phyloP scores from a whole-genome alignment of 2,888 invertebrate species.

The Drosophila atripex region DNA sequence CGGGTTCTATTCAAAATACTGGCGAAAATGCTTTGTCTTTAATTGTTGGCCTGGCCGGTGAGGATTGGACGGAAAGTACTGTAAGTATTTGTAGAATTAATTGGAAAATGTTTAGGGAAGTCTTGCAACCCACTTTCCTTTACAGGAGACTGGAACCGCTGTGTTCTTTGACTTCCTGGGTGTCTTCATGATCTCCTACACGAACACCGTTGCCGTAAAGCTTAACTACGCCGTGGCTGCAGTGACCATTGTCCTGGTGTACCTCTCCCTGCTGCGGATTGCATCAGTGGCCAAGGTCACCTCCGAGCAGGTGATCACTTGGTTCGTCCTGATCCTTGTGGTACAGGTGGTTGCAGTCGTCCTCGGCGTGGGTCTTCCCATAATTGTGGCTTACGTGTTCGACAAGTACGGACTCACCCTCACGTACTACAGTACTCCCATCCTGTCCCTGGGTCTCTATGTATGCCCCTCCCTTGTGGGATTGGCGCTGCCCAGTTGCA shows the following conservation, averaged over 20 bases:
- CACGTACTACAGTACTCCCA: constrained; percentile 86
- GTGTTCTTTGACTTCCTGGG: constrained; percentile 91
- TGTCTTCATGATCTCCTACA: constrained; percentile 87
- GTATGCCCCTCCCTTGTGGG: constrained; percentile 80
- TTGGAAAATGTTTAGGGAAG: not conserved
- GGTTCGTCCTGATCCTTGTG: constrained; percentile 42
- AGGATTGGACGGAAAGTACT: constrained; percentile 71
- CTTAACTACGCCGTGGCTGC: constrained; percentile 81
- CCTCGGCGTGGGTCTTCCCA: constrained; percentile 74
- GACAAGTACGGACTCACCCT: constrained; percentile 83
- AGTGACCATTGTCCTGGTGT: constrained; percentile 74
- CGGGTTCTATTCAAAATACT: constrained; percentile 89
- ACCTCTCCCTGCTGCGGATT: constrained; percentile 73
- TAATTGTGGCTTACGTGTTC: constrained; percentile 80
- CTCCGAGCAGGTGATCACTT: constrained; percentile 58
- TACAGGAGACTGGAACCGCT: constrained; percentile 83
- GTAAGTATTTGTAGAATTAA: constrained; percentile 44
- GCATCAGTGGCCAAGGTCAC: constrained; percentile 63
- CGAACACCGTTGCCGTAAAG: constrained; percentile 83
- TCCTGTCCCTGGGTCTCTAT: constrained; percentile 84
- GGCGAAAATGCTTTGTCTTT: constrained; percentile 88
- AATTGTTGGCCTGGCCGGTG: constrained; percentile 84
- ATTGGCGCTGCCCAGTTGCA: constrained; percentile 69
- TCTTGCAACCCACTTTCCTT: not conserved
- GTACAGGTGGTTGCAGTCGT: constrained; percentile 66